Evolutionary conservation across 2,113 vertebrate genomes (phyloP), one percentile per base, ranked within the genome.

Genomic region (Astatotilapia flaviijosephi): DNA sequence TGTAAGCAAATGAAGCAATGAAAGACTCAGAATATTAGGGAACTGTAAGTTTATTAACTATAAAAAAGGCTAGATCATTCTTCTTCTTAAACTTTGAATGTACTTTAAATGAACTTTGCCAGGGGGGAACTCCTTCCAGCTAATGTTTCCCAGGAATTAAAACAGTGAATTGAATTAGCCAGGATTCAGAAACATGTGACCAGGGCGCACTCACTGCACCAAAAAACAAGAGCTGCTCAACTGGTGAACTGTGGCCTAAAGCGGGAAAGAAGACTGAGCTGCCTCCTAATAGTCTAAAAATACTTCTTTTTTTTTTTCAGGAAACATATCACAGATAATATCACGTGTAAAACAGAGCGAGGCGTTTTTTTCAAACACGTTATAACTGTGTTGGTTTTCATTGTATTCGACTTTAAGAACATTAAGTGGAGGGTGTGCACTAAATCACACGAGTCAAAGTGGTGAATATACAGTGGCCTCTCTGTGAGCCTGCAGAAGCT

Each of bases 171-270:
- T 31, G 79, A 89, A 88, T 90, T 65, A 86, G 56, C 26, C n/a
- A 21, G 51, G 47, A 75, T 82, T 82, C 53, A 79, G 84, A 17
- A 37, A 62, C 80, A 91, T 90, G 90, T 87, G 88, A 89, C 79
- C 35, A 21, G 19, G 8, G 6, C 26, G 3, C 33, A 54, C 6
- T 86, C 5, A 80, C 51, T 75, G 7, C 82, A 80, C 51, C 56
- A 7, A 83, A 84, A 55, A 55, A 90, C 49, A 62, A 13, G 23
- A 51, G 13, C 15, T 79, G 80, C 33, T 83, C 49, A 75, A 28
- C 35, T 49, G 55, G 7, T 80, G 33, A 87, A 47, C 68, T 85
- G 60, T 49, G 70, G 54, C 21, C 73, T 62, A 53, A 40, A 37
- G 13, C 33, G 10, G 10, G 17, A 31, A 51, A 13, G 28, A 77